Evolutionary conservation across 1,140 invertebrate genomes (phyloP).

Genomic region (Drosophila busckii): DNA sequence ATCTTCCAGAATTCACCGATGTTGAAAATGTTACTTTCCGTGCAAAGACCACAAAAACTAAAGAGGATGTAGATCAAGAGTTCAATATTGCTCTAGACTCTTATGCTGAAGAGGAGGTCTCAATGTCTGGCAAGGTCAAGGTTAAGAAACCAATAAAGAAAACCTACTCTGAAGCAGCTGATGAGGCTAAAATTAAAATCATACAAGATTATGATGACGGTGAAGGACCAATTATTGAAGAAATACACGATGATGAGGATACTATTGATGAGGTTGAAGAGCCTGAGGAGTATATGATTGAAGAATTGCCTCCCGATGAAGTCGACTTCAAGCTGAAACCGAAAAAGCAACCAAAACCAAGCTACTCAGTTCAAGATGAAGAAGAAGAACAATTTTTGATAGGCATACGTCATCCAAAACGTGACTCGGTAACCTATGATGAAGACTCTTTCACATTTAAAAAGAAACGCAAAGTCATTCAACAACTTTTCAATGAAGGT

Average conservation of each 20-base stretch:
- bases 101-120: slow-evolving; percentile 91
- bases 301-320: slow-evolving; percentile 79
- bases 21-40: slow-evolving; percentile 87
- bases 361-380: slow-evolving; percentile 71
- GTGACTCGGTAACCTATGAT: slow-evolving; percentile 76
- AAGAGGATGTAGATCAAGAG: slow-evolving; percentile 91
- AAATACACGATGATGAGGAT: slow-evolving; percentile 84
- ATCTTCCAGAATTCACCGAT: slow-evolving; percentile 85
- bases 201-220: slow-evolving; percentile 85
- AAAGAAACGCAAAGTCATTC: slow-evolving; percentile 82
- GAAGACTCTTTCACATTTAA: slow-evolving; percentile 80
- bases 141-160: slow-evolving; percentile 85
- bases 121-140: slow-evolving; percentile 89
- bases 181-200: slow-evolving; percentile 86
- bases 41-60: slow-evolving; percentile 84
- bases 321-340: slow-evolving; percentile 81
- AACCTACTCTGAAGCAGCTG: slow-evolving; percentile 86
- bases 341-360: slow-evolving; percentile 74
- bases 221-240: slow-evolving; percentile 84
- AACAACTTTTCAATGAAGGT: slow-evolving; percentile 82
- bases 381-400: slow-evolving; percentile 82
- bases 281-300: slow-evolving; percentile 80
- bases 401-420: slow-evolving; percentile 79
- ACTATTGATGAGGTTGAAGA: slow-evolving; percentile 83
- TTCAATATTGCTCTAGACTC: slow-evolving; percentile 90